A percentile compares a stretch with the other conserved stretches of the same genome.
phyloP scores from a whole-genome alignment of 2,797 vertebrate species.

The Cynopterus sphinx region DNA sequence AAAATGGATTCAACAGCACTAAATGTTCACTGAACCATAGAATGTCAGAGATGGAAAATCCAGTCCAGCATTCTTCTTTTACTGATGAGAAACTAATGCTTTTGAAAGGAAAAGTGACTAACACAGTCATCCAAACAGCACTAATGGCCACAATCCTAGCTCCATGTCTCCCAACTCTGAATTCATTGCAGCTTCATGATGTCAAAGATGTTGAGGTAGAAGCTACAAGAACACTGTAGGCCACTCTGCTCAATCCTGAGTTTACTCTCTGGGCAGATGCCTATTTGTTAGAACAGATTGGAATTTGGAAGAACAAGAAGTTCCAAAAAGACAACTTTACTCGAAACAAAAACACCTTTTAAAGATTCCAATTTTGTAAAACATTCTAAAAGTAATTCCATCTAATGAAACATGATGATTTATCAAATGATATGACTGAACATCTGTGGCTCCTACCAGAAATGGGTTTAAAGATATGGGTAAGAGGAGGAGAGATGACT shows the following conservation, averaged over 20 bases:
- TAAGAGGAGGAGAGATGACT: background rate
- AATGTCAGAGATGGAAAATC: slow-evolving; percentile 42
- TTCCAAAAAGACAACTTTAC: background rate
- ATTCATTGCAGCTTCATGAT: background rate
- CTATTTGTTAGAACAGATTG: background rate
- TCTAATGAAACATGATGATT: background rate
- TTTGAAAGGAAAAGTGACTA: background rate
- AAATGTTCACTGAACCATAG: slow-evolving; percentile 75
- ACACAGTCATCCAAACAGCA: background rate
- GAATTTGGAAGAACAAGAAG: background rate
- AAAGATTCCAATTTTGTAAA: background rate
- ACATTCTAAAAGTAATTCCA: background rate
- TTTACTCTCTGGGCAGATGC: background rate
- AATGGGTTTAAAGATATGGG: background rate
- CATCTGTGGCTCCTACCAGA: background rate
- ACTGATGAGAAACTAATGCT: background rate
- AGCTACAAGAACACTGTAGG: background rate
- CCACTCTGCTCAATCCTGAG: background rate
- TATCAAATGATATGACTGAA: background rate
- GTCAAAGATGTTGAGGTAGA: background rate
- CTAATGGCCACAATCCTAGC: background rate
- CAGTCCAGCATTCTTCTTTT: background rate
- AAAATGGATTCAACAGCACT: slow-evolving; percentile 83
- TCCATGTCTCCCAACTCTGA: background rate
- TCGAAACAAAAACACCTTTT: background rate